These are phyloP conservation scores for Labia minor DNA, from an alignment of 2,888 invertebrate species.

Conservation along the genomic window DNA sequence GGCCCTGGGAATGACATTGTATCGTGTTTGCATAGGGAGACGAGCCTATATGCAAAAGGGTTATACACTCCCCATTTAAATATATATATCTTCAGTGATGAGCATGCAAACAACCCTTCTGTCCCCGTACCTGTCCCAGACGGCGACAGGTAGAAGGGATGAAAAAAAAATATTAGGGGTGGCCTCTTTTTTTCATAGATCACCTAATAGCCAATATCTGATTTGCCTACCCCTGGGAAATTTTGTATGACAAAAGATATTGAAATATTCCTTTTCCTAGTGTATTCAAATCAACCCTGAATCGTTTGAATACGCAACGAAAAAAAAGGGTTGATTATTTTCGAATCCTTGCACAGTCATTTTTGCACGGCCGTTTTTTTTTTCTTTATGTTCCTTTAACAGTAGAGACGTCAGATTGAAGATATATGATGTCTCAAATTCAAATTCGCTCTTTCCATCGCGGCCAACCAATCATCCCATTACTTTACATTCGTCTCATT, in stretches of 20 bases:
- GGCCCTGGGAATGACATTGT: background rate
- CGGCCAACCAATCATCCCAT: no score
- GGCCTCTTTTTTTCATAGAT: conserved; percentile 13
- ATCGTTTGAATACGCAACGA: background rate
- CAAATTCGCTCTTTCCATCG: background rate
- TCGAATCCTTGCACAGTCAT: background rate
- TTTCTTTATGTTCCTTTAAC: background rate
- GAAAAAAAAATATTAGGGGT: background rate
- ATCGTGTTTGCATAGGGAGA: conserved; percentile 9
- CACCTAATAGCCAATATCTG: conserved; percentile 13
- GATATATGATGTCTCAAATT: conserved; percentile 9
- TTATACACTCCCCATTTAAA: background rate
- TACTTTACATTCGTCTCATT: no score
- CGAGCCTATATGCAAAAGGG: background rate
- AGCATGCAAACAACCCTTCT: conserved; percentile 13
- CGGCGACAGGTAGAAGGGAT: background rate
- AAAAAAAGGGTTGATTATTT: background rate
- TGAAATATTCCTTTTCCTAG: background rate
- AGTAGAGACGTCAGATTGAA: background rate
- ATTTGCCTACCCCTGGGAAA: conserved; percentile 7
- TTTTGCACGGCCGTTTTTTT: background rate
- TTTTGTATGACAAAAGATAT: conserved; percentile 8
- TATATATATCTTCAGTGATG: conserved; percentile 5
- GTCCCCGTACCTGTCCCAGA: background rate
- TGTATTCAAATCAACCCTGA: background rate